phyloP scores from a whole-genome alignment of 2,888 invertebrate genomes.

The Eugnorisma glareosa region DNA sequence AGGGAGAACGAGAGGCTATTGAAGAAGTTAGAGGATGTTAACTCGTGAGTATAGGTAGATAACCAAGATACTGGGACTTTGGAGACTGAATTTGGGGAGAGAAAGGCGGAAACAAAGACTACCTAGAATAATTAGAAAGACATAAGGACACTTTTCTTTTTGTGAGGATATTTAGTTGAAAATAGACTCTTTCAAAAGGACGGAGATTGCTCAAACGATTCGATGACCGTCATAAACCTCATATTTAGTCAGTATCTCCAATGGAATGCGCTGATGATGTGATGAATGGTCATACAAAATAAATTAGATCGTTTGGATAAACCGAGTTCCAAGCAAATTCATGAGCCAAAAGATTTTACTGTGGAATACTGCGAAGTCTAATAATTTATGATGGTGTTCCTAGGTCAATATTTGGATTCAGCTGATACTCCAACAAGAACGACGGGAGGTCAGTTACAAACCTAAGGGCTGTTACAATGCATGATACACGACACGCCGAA shows the following conservation, averaged over 20 bases:
- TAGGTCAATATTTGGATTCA: slow-evolving; percentile 85
- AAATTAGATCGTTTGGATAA: neutral
- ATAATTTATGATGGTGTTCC: slow-evolving; percentile 67
- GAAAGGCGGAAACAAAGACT: neutral
- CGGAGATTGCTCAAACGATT: neutral
- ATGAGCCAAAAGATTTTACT: neutral
- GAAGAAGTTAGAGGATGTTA: slow-evolving; percentile 96
- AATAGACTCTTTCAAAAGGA: neutral
- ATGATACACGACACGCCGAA: slow-evolving; percentile 60
- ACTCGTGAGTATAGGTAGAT: slow-evolving; percentile 92
- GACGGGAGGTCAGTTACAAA: slow-evolving; percentile 63
- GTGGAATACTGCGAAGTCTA: slow-evolving; percentile 19
- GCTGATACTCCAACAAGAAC: slow-evolving; percentile 79
- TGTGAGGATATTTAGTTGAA: neutral
- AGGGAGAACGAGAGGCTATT: slow-evolving; percentile 97
- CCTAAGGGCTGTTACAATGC: slow-evolving; percentile 55
- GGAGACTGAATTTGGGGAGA: neutral
- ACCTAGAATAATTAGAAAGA: neutral
- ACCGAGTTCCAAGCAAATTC: neutral
- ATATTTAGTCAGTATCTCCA: neutral
- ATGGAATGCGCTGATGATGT: neutral
- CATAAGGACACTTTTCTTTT: neutral
- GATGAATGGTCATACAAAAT: neutral
- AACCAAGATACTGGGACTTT: neutral
- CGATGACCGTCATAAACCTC: neutral